Evolutionary conservation across 2,888 invertebrate genomes (phyloP).

Genomic region (Thyatira batis): DNA sequence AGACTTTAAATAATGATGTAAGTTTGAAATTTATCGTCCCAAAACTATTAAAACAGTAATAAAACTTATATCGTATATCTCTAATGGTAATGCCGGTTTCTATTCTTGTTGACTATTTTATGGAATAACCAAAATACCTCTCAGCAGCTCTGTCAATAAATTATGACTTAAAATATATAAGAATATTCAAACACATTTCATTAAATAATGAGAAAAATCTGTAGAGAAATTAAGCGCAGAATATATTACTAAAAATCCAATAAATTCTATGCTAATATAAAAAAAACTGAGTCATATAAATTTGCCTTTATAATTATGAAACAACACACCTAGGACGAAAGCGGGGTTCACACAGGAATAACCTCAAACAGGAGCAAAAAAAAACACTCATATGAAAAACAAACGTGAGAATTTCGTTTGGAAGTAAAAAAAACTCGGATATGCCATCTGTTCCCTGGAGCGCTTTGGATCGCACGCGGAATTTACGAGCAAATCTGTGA

Average conservation of each 20-base stretch:
- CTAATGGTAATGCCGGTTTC: background rate
- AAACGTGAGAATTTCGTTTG: slow-evolving; percentile 51
- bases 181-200: background rate
- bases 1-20: background rate
- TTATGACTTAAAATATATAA: background rate
- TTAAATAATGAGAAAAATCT: background rate
- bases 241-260: slow-evolving; percentile 12
- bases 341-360: slow-evolving; percentile 1
- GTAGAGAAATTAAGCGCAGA: background rate
- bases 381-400: slow-evolving; percentile 31
- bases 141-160: background rate
- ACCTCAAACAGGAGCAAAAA: background rate
- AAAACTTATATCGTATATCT: background rate
- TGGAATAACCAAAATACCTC: slow-evolving; percentile 21
- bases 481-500: slow-evolving; percentile 53
- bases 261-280: slow-evolving; percentile 25
- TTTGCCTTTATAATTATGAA: background rate
- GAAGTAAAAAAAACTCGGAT: slow-evolving; percentile 55
- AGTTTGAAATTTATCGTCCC: background rate
- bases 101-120: background rate
- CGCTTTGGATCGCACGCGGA: slow-evolving; percentile 38
- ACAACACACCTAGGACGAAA: background rate
- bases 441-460: slow-evolving; percentile 57
- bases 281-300: slow-evolving; percentile 11
- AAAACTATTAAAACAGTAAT: background rate